phyloP scores from a whole-genome alignment of 92 coral and sea anemone species.

The Heliopora coerulea region DNA sequence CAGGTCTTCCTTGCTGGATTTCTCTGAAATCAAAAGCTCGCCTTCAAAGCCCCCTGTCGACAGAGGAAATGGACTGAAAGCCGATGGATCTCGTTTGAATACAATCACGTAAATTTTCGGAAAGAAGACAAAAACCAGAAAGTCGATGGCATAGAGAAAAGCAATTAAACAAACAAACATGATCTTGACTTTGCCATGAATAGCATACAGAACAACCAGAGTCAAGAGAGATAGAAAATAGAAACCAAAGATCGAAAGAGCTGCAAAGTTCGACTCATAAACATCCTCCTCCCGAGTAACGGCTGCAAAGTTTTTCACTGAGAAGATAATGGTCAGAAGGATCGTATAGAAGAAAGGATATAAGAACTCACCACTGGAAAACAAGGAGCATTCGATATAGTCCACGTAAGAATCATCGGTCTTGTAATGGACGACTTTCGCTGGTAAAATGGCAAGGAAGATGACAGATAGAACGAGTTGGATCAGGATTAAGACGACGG shows the following conservation, averaged over 20 bases:
- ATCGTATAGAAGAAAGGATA: conserved; percentile 67
- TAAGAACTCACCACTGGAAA: conserved; percentile 70
- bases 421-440: conserved; percentile 59
- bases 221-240: conserved; percentile 77
- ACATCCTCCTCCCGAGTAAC: conserved; percentile 69
- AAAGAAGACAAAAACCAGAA: conserved; percentile 68
- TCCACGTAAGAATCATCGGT: conserved; percentile 74
- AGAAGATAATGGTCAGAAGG: conserved; percentile 66
- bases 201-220: conserved; percentile 63
- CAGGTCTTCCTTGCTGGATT: too few relatives aligned
- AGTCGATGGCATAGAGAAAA: conserved; percentile 65
- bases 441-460: conserved; percentile 57
- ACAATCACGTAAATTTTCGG: conserved; percentile 91
- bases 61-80: conserved; percentile 29
- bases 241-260: conserved; percentile 81
- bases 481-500: conserved; percentile 53
- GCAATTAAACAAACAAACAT: conserved; percentile 57
- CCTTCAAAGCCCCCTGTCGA: background rate
- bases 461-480: conserved; percentile 66
- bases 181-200: conserved; percentile 69
- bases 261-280: conserved; percentile 82
- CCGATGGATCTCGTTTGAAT: conserved; percentile 66
- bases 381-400: conserved; percentile 88
- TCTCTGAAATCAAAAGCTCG: background rate
- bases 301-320: conserved; percentile 73